phyloP scores from a whole-genome alignment of 2,113 vertebrate species.

The Erpornis zantholeuca region DNA sequence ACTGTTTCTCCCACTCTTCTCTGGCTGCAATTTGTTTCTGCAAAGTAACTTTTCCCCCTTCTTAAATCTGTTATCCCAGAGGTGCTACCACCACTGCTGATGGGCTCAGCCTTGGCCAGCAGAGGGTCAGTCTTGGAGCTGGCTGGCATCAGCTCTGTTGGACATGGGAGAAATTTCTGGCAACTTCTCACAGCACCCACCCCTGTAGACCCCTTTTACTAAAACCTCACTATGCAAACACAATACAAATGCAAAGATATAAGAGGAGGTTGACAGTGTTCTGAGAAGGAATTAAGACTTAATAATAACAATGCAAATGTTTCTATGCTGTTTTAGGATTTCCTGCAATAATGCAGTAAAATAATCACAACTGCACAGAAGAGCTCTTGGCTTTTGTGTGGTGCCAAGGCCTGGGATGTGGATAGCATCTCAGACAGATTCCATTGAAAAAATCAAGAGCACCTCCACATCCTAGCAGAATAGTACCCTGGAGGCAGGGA shows the following conservation, averaged over 20 bases:
- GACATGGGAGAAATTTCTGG: neutral
- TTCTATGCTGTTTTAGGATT: neutral
- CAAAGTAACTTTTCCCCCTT: neutral
- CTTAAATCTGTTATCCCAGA: neutral
- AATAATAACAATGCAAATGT: neutral
- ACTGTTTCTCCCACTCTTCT: neutral
- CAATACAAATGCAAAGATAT: neutral
- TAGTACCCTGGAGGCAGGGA: neutral
- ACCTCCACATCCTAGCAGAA: neutral
- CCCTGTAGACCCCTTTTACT: neutral
- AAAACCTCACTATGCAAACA: neutral
- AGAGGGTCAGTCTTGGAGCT: neutral
- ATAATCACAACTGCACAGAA: neutral
- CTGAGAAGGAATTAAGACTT: neutral
- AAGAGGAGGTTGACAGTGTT: neutral
- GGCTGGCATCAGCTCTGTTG: neutral
- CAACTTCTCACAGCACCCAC: neutral
- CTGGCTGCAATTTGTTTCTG: neutral
- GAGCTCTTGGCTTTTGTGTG: neutral
- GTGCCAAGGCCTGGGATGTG: neutral
- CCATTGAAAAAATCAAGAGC: neutral
- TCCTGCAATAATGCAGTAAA: neutral
- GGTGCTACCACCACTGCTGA: neutral
- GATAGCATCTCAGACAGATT: neutral
- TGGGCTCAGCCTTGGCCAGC: neutral